Conservation (phyloP, 2,888 invertebrate genomes). For the Trichopoda pennipes region DNA sequence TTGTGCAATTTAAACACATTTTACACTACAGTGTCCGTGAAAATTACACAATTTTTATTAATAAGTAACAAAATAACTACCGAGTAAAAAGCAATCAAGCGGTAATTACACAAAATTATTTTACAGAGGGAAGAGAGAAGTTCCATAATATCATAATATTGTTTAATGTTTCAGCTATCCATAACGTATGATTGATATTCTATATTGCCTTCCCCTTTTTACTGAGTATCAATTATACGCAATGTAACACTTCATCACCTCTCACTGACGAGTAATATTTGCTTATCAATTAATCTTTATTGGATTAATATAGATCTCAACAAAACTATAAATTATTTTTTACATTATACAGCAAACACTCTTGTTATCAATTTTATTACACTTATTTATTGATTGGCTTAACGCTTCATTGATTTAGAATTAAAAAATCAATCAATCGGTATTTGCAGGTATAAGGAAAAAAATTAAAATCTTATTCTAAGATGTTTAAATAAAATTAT, state of each 20-base stretch:
- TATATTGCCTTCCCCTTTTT: too few species aligned
- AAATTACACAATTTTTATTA: too few species aligned
- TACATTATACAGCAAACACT: not conserved
- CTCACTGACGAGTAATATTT: conserved; percentile 5
- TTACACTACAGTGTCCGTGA: too few species aligned
- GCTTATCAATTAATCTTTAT: conserved; percentile 29
- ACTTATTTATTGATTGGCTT: conserved; percentile 60
- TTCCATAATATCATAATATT: too few species aligned
- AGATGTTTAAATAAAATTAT: not conserved
- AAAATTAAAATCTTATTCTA: not conserved
- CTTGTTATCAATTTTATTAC: not conserved
- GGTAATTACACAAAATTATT: too few species aligned
- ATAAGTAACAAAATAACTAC: too few species aligned
- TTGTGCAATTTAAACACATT: too few species aligned
- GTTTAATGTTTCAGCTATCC: too few species aligned
- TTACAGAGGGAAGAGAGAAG: too few species aligned
- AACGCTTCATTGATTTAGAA: conserved; percentile 56
- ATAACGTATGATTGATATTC: too few species aligned
- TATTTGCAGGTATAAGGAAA: not conserved
- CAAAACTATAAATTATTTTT: not conserved
- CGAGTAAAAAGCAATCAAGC: too few species aligned
- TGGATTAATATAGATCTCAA: conserved; percentile 20
- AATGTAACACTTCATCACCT: conserved; percentile 41
- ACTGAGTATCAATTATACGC: too few species aligned
- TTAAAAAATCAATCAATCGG: conserved; percentile 42